Conservation (phyloP, 2,797 vertebrate genomes). For the Artibeus jamaicensis region DNA sequence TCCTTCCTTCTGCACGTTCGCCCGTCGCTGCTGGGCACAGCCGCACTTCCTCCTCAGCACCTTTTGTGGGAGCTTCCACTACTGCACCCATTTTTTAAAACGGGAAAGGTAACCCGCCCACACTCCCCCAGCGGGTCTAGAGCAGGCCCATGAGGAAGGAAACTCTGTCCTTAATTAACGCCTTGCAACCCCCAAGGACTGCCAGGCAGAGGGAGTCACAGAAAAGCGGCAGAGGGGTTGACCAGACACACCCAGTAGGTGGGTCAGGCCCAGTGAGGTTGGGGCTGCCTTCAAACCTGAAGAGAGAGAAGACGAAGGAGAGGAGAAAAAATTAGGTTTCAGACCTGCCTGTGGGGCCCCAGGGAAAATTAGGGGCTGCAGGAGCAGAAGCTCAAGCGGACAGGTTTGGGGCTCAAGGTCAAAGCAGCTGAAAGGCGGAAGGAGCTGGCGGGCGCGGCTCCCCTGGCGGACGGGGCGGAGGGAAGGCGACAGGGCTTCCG, state of each 20-base stretch:
- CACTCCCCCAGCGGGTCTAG: neutral
- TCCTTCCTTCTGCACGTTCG: neutral
- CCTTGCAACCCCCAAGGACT: neutral
- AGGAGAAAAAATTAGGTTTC: neutral
- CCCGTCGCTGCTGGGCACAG: neutral
- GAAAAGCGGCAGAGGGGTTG: neutral
- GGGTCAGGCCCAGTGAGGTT: too few relatives aligned
- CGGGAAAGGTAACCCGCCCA: neutral
- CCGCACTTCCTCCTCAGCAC: neutral
- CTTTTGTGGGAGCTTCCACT: neutral
- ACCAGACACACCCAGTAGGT: neutral
- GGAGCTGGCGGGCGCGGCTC: neutral
- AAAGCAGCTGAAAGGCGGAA: neutral
- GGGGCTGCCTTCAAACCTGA: neutral
- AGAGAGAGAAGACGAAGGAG: neutral
- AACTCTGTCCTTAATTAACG: neutral
- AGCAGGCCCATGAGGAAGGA: neutral
- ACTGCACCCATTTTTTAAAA: neutral
- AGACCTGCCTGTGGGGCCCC: neutral
- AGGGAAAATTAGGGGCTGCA: neutral
- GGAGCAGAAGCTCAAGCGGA: neutral
- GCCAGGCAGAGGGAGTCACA: neutral
- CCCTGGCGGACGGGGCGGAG: neutral
- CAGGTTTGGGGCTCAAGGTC: neutral
- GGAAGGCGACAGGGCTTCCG: neutral